These are phyloP conservation scores for Agrochola macilenta DNA, from an alignment of 2,888 invertebrate species.

Conservation along the genomic window DNA sequence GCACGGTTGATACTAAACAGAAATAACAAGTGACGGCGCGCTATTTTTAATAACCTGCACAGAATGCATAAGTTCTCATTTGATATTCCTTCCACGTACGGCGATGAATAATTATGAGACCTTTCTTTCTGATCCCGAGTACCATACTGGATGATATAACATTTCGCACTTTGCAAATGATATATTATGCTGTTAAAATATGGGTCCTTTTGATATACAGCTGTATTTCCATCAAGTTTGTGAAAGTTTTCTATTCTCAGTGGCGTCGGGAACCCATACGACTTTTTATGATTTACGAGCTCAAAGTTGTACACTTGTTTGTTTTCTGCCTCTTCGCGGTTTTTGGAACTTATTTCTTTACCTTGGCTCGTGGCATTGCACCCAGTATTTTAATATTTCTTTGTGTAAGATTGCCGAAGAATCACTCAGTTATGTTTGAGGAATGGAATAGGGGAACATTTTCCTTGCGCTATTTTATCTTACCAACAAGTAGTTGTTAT, in stretches of 20 bases:
- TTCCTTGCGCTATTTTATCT: conserved; percentile 6
- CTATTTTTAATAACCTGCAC: conserved; percentile 52
- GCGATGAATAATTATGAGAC: conserved; percentile 43
- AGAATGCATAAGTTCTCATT: conserved; percentile 48
- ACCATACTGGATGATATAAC: conserved; percentile 22
- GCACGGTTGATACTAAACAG: conserved; percentile 45
- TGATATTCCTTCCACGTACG: conserved; percentile 39
- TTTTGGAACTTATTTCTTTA: conserved; percentile 37
- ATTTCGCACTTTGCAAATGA: conserved; percentile 40
- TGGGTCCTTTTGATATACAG: conserved; percentile 31
- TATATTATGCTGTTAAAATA: conserved; percentile 39
- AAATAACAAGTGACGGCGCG: conserved; percentile 51
- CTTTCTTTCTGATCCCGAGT: conserved; percentile 10
- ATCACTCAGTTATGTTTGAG: not conserved
- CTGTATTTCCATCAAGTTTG: conserved; percentile 34
- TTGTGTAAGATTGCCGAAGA: not conserved
- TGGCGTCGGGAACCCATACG: conserved; percentile 22
- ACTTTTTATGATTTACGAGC: conserved; percentile 56
- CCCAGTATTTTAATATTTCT: conserved; percentile 6
- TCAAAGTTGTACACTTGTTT: conserved; percentile 44
- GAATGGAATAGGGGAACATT: not conserved
- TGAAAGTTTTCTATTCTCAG: conserved; percentile 45
- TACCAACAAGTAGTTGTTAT: conserved; percentile 47
- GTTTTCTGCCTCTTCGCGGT: conserved; percentile 26
- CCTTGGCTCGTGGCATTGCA: conserved; percentile 1